These are phyloP conservation scores for Pseudopipra pipra DNA, from an alignment of 2,113 vertebrate genomes.

Conservation along the genomic window DNA sequence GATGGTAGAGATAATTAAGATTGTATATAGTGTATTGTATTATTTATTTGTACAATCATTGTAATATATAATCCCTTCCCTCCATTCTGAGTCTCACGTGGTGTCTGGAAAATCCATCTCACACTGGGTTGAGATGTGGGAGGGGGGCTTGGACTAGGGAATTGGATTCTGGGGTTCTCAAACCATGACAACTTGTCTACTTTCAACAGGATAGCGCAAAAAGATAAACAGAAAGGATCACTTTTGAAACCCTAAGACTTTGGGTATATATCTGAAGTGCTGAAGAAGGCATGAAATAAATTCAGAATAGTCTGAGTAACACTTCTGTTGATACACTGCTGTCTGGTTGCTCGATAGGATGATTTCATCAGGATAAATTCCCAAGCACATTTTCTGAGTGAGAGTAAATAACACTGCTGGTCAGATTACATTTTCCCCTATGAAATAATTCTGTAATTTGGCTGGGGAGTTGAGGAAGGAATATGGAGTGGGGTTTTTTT, in stretches of 20 bases:
- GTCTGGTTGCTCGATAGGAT: background rate
- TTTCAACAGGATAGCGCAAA: background rate
- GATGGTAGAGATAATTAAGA: too few species aligned
- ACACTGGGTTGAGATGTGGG: too few species aligned
- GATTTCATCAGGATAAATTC: background rate
- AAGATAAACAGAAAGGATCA: background rate
- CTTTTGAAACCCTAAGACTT: background rate
- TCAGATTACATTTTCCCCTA: background rate
- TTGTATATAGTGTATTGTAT: too few species aligned
- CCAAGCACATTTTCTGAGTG: background rate
- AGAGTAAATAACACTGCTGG: background rate
- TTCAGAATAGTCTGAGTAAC: background rate
- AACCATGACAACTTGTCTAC: too few species aligned
- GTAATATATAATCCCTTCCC: too few species aligned
- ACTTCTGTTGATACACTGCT: background rate
- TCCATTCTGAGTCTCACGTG: too few species aligned
- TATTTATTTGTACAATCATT: too few species aligned
- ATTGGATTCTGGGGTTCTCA: too few species aligned
- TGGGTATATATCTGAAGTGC: background rate
- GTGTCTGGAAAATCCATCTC: too few species aligned
- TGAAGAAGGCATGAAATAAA: background rate
- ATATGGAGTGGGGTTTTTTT: accelerated
- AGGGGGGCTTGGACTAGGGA: too few species aligned
- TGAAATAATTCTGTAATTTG: background rate
- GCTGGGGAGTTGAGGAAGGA: accelerated